Evolutionary conservation across 2,888 invertebrate genomes (phyloP).

Genomic region (Nasonovia ribisnigri): DNA sequence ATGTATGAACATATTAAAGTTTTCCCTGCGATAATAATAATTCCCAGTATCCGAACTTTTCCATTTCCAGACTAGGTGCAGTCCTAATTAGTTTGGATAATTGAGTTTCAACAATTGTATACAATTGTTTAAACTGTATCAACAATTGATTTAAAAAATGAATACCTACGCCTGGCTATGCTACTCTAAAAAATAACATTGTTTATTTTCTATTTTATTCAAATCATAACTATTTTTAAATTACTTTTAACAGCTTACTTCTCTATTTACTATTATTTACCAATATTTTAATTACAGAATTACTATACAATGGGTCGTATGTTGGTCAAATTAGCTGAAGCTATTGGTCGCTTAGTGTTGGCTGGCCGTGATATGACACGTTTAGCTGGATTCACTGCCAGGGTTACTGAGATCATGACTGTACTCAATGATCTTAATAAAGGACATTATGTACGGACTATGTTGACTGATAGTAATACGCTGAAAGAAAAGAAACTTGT

Average conservation of each 20-base stretch:
- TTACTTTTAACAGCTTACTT: not conserved
- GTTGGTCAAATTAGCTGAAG: conserved; percentile 96
- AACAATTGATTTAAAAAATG: not conserved
- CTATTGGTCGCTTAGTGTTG: conserved; percentile 93
- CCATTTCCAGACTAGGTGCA: too few relatives aligned
- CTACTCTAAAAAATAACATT: not conserved
- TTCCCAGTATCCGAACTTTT: too few relatives aligned
- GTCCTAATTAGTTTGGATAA: too few relatives aligned
- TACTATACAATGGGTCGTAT: conserved; percentile 98
- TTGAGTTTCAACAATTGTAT: too few relatives aligned
- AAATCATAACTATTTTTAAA: not conserved
- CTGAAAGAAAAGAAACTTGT: conserved; percentile 69
- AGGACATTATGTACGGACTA: conserved; percentile 82
- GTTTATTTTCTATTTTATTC: not conserved
- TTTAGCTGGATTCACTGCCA: conserved; percentile 92
- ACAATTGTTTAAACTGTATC: too few relatives aligned
- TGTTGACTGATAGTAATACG: conserved; percentile 74
- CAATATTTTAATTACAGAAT: conserved; percentile 73
- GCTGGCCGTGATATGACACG: conserved; percentile 96
- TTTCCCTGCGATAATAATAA: too few relatives aligned
- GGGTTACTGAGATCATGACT: conserved; percentile 89
- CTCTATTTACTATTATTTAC: not conserved
- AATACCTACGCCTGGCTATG: too few relatives aligned
- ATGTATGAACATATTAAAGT: too few relatives aligned
- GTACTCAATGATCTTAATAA: conserved; percentile 87